A percentile compares a stretch with the other conserved stretches of the same genome.
Evolutionary conservation across 2,113 vertebrate genomes (phyloP).

Genomic region (Calyptommatus sinebrachiatus): DNA sequence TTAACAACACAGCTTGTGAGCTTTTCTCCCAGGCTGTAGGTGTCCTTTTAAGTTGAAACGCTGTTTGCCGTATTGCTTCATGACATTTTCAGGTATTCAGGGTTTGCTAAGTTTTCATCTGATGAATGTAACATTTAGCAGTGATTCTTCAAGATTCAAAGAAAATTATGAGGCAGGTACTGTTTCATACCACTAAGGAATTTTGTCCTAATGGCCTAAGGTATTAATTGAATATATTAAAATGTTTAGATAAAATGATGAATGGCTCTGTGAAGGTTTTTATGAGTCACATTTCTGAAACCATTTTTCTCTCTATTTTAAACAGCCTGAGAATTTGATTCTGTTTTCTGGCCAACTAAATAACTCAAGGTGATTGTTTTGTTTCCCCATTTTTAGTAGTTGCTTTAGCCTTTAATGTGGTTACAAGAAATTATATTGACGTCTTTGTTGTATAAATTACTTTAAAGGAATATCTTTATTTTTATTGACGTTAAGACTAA

Average conservation of each 20-base stretch:
- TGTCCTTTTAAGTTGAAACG: rapidly evolving
- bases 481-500: too few species aligned
- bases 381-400: too few species aligned
- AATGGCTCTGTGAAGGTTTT: not conserved
- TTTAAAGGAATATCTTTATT: too few species aligned
- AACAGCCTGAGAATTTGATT: not conserved
- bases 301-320: not conserved
- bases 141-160: constrained; percentile 18
- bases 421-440: too few species aligned
- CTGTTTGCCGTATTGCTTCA: constrained; percentile 1
- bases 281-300: not conserved
- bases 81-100: not conserved
- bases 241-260: not conserved
- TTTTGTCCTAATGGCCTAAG: not conserved
- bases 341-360: too few species aligned
- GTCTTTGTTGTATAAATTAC: too few species aligned
- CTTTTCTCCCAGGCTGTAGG: not conserved
- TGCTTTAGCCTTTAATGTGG: too few species aligned
- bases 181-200: not conserved
- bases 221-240: not conserved
- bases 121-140: rapidly evolving
- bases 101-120: not conserved
- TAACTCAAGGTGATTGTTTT: too few species aligned
- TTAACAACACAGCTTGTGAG: not conserved
- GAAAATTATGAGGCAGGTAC: not conserved